Conservation (phyloP, 2,797 vertebrate species). For the Glyptemys insculpta region DNA sequence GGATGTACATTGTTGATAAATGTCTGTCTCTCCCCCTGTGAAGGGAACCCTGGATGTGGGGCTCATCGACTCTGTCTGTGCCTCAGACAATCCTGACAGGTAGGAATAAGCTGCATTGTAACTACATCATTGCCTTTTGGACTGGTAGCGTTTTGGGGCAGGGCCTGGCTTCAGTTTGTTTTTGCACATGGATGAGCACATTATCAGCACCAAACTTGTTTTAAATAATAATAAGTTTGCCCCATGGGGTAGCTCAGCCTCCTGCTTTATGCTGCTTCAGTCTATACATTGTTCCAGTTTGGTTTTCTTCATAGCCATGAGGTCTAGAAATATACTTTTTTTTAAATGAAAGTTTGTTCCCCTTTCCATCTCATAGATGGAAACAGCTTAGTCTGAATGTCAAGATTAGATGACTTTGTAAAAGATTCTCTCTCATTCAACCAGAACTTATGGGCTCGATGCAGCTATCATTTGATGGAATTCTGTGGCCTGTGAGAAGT, state of each 20-base stretch:
- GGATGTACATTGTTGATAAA: conserved; percentile 9
- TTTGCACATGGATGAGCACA: conserved; percentile 24
- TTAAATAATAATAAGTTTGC: background rate
- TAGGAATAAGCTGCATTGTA: conserved; percentile 69
- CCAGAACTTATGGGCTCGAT: background rate
- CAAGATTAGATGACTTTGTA: background rate
- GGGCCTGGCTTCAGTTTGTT: background rate
- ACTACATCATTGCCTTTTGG: background rate
- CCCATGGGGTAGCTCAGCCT: background rate
- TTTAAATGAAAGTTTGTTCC: background rate
- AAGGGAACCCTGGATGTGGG: conserved; percentile 97
- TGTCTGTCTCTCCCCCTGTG: conserved; percentile 36
- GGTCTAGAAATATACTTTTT: background rate
- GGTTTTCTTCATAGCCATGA: background rate
- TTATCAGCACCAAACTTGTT: background rate
- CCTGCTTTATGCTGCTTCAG: background rate
- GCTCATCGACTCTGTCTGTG: conserved; percentile 96
- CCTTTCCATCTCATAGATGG: background rate
- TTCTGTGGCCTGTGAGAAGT: background rate
- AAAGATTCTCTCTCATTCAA: background rate
- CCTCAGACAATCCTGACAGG: conserved; percentile 97
- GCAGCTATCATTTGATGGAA: background rate
- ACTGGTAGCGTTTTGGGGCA: background rate
- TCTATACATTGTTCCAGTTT: background rate
- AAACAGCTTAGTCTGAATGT: background rate